Evolutionary conservation across 2,113 vertebrate genomes (phyloP), one percentile per base, ranked within the genome.

Genomic region (Bubo bubo): DNA sequence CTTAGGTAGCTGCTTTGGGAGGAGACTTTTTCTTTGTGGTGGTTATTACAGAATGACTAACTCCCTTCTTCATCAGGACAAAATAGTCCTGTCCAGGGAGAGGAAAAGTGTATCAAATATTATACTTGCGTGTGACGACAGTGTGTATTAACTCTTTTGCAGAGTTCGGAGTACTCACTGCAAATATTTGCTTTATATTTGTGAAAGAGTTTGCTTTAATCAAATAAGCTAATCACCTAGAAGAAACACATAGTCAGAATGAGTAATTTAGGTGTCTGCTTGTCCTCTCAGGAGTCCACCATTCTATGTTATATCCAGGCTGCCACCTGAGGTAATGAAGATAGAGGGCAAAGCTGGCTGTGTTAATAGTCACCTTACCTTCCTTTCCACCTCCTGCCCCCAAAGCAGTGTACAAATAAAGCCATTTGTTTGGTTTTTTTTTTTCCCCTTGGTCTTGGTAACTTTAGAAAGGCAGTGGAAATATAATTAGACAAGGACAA

Each of bases 111-210:
- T 58, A 16, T 47, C 22, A 67, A 30, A 62, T 85, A 39, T 19
- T 72, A 21, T 16, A 28, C 37, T 67, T 77, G 10, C 4, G 12
- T 43, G 41, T 86, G 92, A 35, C 0, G 0, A 14, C 5, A 8
- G 43, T n/a, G n/a, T 62, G 28, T 59, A 8, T 86, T 68, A 77
- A 58, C 37, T 86, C 13, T 73, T 73, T 18, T 45, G 68, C 47
- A 63, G 55, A 45, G 28, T 58, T 73, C 30, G 24, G 43, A 91
- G 45, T 74, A 49, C 27, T 68, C 34, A 17, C 24, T 6, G 8
- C 45, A 90, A 81, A 63, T 87, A 75, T 45, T 96, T 87, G 73
- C 59, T 63, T 84, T 94, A 6, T 68, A 35, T 88, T 79, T 71
- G 45, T 80, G 15, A 55, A 59, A 81, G 75, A 72, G 41, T 58